Evolutionary conservation across 2,888 invertebrate species (phyloP), one percentile per base, ranked within the genome.

Genomic region (Athalia cordata): DNA sequence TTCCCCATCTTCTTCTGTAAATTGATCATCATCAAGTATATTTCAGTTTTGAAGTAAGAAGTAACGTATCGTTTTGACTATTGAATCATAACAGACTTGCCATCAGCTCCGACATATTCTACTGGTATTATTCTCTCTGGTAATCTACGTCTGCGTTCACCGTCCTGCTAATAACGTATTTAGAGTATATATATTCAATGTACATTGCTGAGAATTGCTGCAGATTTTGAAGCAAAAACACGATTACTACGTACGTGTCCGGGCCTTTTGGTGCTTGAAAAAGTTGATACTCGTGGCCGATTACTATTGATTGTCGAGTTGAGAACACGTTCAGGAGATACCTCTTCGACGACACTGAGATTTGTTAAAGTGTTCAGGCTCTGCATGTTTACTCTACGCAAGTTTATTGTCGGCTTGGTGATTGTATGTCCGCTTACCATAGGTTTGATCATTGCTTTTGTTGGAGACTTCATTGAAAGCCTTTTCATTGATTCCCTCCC

Each of bases 341-440:
- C 79, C 79, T 90, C 90, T 77, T 85, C 84, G 81, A 90, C 87
- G 15, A 84, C 84, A 75, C 86, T 89, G 80, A 87, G 85, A 82
- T 85, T 87, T 78, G 83, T 81, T 76, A 55, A 13, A 43, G 81
- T 65, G 79, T 83, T 85, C 57, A 87, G 72, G 77, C 84, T 80
- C 66, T 85, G 86, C 84, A 89, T 85, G 79, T 89, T 89, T 11
- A 90, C 81, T 82, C 90, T 85, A 77, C 89, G 89, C 66, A 90
- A 84, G 81, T 88, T 89, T 77, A 90, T 89, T 13, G 88, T 88
- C 5, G 90, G 89, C 80, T 89, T 90, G 45, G 89, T 89, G 70
- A 90, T 90, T 3, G 88, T 89, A 67, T 89, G 87, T 29, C 90
- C 90, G 79, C 89, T 86, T 29, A 90, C 89, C 88, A 89, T 90